Evolutionary conservation across 2,113 vertebrate genomes (phyloP).

Genomic region (Grammomys surdaster): DNA sequence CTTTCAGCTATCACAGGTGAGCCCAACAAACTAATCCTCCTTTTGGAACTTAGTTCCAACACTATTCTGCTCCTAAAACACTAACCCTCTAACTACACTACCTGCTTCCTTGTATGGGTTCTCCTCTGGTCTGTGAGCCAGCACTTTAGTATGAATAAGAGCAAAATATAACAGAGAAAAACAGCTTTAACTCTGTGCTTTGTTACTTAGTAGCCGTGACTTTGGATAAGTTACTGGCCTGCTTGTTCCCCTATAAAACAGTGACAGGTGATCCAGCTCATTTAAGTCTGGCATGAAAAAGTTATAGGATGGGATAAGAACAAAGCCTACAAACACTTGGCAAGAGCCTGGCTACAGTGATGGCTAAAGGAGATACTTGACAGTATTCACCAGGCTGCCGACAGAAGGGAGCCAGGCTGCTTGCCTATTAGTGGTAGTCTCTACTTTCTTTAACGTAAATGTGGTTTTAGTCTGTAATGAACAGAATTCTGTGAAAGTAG

Average conservation of each 20-base stretch:
- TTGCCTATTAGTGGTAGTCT: neutral
- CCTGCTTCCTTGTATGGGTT: neutral
- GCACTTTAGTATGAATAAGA: neutral
- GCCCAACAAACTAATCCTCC: neutral
- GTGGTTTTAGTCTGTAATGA: neutral
- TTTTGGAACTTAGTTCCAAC: conserved; percentile 19
- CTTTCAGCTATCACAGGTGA: neutral
- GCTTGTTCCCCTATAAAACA: neutral
- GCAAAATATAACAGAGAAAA: neutral
- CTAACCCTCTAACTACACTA: neutral
- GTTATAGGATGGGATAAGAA: neutral
- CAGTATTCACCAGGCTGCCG: neutral
- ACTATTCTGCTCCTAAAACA: conserved; percentile 5
- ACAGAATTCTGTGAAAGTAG: neutral
- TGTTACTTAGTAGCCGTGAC: neutral
- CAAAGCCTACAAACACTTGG: neutral
- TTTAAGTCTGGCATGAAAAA: neutral
- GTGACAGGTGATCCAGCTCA: neutral
- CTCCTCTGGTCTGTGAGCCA: neutral
- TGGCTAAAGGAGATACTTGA: neutral
- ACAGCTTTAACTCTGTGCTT: conserved; percentile 15
- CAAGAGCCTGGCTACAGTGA: neutral
- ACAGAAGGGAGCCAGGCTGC: neutral
- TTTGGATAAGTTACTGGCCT: neutral
- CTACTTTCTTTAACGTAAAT: neutral